Percentiles rank a stretch among this genome's conserved stretches.
phyloP scores from a whole-genome alignment of 2,113 vertebrate species.

The Eurypyga helias region DNA sequence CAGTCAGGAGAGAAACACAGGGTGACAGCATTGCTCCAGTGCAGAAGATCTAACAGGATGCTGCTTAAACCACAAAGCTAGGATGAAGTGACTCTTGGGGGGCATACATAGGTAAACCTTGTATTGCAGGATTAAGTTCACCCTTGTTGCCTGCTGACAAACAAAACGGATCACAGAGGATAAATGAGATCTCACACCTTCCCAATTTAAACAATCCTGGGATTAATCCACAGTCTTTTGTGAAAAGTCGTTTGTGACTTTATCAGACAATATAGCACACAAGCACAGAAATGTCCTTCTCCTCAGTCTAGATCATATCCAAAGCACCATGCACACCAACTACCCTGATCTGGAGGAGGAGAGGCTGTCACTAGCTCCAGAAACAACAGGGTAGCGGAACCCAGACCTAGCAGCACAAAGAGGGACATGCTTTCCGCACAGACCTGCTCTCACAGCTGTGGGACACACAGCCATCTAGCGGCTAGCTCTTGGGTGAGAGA shows the following conservation, averaged over 20 bases:
- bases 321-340: rapidly evolving
- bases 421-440: no score
- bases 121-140: neutral
- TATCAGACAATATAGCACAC: rapidly evolving
- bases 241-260: neutral
- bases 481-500: rapidly evolving
- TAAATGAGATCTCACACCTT: neutral
- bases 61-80: neutral
- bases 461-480: neutral
- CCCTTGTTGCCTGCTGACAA: neutral
- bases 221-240: neutral
- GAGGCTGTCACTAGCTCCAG: neutral
- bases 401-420: neutral
- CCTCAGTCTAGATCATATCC: rapidly evolving
- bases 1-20: neutral
- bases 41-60: neutral
- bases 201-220: neutral
- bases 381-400: rapidly evolving
- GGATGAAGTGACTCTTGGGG: neutral
- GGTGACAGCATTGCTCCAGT: neutral
- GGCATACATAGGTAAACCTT: no score
- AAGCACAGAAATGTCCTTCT: neutral
- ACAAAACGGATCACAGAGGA: neutral
- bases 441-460: neutral
- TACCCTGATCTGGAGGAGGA: no score